Evolutionary conservation across 1,140 invertebrate genomes (phyloP), one percentile per base, ranked within the genome.

Genomic region (Goniozus legneri): DNA sequence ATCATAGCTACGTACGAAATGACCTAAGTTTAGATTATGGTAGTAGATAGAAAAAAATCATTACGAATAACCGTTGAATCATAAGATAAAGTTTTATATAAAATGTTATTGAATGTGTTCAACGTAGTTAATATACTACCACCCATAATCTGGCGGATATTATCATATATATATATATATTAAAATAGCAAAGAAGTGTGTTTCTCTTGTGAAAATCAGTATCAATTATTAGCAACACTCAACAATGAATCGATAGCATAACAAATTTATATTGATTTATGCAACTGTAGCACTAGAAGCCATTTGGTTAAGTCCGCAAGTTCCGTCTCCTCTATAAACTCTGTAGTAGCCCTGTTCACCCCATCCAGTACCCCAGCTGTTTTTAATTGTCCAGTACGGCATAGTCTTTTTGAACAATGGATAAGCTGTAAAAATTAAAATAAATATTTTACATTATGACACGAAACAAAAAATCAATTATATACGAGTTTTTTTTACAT

Each of bases 331-430:
- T 51, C 96, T 80, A 68, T 91, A 98, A 14, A 97, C 84, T 56
- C 91, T 81, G 66, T 97, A 99, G 68, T 98, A 98, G 6, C 96
- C 96, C 80, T 91, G 82, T 64, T 88, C 84, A 3, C 92, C 92
- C 94, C 94, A 97, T 18, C 70, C 75, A 22, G 72, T 64, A 44
- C 95, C 91, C 92, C 93, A 95, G 43, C 91, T 93, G 73, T 97
- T 97, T 75, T 97, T 96, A 3, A 96, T 78, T 40, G 88, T 89
- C 93, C 93, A 97, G 65, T 86, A 97, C 0, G 94, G 94, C 35
- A 94, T 72, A 3, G 77, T 80, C 71, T 86, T 90, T 43, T 92
- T 84, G 75, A 92, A 92, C 12, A 87, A 69, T 14, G 87, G 85
- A 74, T 91, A 91, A 42, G 78, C 89, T 87, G 80, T 64, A 81